Base-by-base conservation (phyloP, 1,140 invertebrate genomes). In the Belonocnema kinseyi region DNA sequence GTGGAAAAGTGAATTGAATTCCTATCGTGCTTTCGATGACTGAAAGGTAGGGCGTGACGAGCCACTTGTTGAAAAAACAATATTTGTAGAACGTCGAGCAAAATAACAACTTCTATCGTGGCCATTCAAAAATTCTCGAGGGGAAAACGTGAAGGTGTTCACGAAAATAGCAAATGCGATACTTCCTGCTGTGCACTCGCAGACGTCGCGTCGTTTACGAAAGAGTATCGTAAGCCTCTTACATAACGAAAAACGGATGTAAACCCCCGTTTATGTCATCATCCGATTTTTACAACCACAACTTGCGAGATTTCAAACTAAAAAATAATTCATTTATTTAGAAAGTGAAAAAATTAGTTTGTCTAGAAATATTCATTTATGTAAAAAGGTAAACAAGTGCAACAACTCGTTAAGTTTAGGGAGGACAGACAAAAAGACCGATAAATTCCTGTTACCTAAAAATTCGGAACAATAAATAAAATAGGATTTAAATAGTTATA, bases 131-230 rank as follows among this genome's bases (percentile, higher is more conserved):
- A 54, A 54, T 54, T 54, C n/a, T 19, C 13, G 17, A 33, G 14
- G 26, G 61, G 61, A 66, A 61, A 66, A 66, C 14, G 61, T 66
- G 61, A 66, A 66, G 61, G 61, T 66, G 61, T 66, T 76, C 78
- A 85, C 83, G 80, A 83, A 83, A 85, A 84, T 82, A 84, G 79
- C 76, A 77, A 80, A 82, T 72, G 73, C 78, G 76, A 79, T 85
- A 83, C 79, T 80, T 83, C 78, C 80, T 79, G 83, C 73, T 77
- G 53, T 53, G 70, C 77, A 66, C 26, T 66, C 61, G 53, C 56
- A 58, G 61, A 19, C 73, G 70, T 76, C 72, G 74, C 50, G 75
- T 80, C 73, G 77, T 82, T 80, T 53, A 80, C 77, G 73, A 81
- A 76, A 75, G 77, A 26, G 83, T 85, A 86, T 86, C 77, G 76